These are phyloP conservation scores for Lasioglossum leucozonium DNA, from an alignment of 2,888 invertebrate genomes.

Conservation along the genomic window DNA sequence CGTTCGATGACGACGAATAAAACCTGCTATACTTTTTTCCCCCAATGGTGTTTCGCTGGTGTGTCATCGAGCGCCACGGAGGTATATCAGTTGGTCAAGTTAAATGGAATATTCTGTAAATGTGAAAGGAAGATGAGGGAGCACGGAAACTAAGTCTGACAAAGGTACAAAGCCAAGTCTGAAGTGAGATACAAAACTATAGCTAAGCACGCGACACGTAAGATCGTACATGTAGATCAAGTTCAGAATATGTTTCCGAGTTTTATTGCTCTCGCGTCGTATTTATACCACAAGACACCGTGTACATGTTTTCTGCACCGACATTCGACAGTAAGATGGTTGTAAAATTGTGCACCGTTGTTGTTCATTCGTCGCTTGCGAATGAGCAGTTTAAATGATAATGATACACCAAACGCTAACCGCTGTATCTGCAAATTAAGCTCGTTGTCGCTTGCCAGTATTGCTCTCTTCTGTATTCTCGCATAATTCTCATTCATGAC, in stretches of 20 bases:
- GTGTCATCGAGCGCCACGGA: neutral
- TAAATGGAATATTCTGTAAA: constrained; percentile 31
- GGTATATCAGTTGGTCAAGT: constrained; percentile 19
- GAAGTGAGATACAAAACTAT: constrained; percentile 28
- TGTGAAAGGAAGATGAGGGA: constrained; percentile 68
- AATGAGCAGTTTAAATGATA: constrained; percentile 62
- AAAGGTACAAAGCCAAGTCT: constrained; percentile 31
- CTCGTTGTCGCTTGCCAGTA: constrained; percentile 82
- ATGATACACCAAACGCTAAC: constrained; percentile 78
- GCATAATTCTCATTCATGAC: constrained; percentile 79
- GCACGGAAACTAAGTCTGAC: constrained; percentile 67
- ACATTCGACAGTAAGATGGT: constrained; percentile 68
- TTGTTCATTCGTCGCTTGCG: constrained; percentile 54
- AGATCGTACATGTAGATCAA: constrained; percentile 25
- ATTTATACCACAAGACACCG: constrained; percentile 66
- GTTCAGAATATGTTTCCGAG: constrained; percentile 62
- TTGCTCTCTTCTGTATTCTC: constrained; percentile 82
- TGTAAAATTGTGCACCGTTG: constrained; percentile 67
- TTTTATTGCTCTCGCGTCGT: constrained; percentile 61
- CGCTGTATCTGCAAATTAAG: constrained; percentile 81
- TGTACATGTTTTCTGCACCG: constrained; percentile 65
- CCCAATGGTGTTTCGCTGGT: neutral
- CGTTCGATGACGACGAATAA: neutral
- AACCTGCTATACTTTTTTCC: neutral
- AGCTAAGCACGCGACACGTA: constrained; percentile 12